phyloP scores from a whole-genome alignment of 2,888 invertebrate species.

The Sepioteuthis lessoniana region DNA sequence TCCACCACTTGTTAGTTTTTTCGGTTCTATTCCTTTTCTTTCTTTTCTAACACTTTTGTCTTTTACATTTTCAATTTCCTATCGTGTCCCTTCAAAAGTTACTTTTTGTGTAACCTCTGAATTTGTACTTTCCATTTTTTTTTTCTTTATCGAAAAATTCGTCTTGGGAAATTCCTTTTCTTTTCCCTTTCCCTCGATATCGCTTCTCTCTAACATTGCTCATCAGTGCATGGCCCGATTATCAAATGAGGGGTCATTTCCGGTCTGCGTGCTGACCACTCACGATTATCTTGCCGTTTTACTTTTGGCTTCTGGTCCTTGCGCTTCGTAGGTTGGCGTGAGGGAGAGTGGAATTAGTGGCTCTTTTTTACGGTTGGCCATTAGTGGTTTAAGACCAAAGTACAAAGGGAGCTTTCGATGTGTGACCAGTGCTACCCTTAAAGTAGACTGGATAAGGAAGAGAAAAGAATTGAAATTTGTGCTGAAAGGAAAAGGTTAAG shows the following conservation, averaged over 20 bases:
- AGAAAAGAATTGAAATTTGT: too few species aligned
- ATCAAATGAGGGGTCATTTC: not conserved
- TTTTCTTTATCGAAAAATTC: not conserved
- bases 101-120: not conserved
- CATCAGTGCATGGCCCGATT: not conserved
- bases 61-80: not conserved
- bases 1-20: too few species aligned
- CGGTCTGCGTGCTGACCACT: slow-evolving; percentile 10
- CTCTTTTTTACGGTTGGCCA: not conserved
- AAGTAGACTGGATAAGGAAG: not conserved
- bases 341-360: not conserved
- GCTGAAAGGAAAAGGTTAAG: not conserved
- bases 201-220: not conserved
- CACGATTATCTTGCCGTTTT: not conserved
- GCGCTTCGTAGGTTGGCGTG: not conserved
- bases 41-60: too few species aligned
- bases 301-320: not conserved
- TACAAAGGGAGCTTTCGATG: not conserved
- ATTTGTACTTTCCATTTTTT: not conserved
- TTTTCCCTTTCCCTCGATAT: not conserved
- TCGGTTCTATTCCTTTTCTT: too few species aligned
- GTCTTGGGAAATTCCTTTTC: not conserved
- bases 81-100: not conserved
- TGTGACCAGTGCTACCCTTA: slow-evolving; percentile 14
- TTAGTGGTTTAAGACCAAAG: not conserved